Evolutionary conservation across 2,797 vertebrate genomes (phyloP), one percentile per base, ranked within the genome.

Genomic region (Neostethus bicornis): DNA sequence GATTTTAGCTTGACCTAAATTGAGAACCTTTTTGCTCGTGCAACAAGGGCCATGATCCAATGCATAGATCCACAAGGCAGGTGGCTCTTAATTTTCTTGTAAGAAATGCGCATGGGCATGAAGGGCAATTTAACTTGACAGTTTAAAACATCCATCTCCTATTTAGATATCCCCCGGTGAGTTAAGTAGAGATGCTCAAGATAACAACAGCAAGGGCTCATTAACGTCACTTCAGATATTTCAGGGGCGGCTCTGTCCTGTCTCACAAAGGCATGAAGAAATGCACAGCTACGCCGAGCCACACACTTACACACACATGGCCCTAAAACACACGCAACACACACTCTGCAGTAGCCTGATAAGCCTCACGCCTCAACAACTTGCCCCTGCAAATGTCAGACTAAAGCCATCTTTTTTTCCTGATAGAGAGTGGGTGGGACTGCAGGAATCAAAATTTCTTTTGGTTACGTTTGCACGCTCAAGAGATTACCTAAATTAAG

Each of bases 351-450:
- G 70, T 16, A 13, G 71, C 62, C 77, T 72, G 84, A 86, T 87
- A 88, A 85, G 86, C 50, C 77, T 67, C 52, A 37, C 51, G 64
- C 68, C 72, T 83, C 71, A 77, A 51, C 77, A 77, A 66, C 60
- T 79, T 77, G 77, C 80, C 78, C 72, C 84, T 78, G 80, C 59
- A 87, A 89, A 90, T 90, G 85, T 87, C 83, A 86, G 42, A 17
- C 61, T 26, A 53, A 48, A 83, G 78, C 65, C 70, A 59, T 70
- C 73, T 78, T 79, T 48, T 58, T 77, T 35, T 67, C 50, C 72
- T 70, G 73, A 85, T 71, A 79, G 65, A 48, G 67, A 65, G 62
- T 53, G 49, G 29, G 78, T 25, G 58, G 61, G 66, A 71, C 52
- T 54, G 63, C 73, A 67, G 67, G 61, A 72, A 78, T 76, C 23